A percentile compares a stretch with the other conserved stretches of the same genome.
Evolutionary conservation across 2,888 invertebrate genomes (phyloP).

Genomic region (Gortyna flavago): DNA sequence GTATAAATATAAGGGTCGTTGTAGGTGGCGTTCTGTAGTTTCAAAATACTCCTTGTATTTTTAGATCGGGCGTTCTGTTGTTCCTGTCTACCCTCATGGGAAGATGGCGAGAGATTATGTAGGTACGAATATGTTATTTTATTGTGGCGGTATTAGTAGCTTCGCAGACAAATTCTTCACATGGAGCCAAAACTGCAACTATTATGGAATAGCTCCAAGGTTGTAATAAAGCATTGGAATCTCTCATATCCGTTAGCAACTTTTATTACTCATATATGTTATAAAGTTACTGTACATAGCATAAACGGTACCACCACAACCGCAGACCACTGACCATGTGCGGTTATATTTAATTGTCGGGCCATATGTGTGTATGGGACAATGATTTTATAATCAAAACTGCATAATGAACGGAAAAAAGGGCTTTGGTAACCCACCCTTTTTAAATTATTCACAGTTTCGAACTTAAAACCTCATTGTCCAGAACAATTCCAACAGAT

Average conservation of each 20-base stretch:
- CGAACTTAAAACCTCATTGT: neutral
- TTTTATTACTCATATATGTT: slow-evolving; percentile 18
- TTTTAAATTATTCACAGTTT: neutral
- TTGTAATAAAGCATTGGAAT: slow-evolving; percentile 10
- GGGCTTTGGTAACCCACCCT: neutral
- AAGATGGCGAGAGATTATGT: neutral
- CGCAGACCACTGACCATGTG: slow-evolving; percentile 20
- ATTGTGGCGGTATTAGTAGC: neutral
- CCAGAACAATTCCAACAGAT: neutral
- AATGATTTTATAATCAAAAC: neutral
- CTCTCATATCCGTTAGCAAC: slow-evolving; percentile 17
- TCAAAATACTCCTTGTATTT: neutral
- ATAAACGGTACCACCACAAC: slow-evolving; percentile 1
- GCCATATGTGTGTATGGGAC: neutral
- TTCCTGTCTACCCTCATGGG: neutral
- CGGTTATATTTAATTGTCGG: slow-evolving; percentile 3
- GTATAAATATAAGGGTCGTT: no score
- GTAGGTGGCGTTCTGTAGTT: neutral
- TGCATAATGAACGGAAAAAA: neutral
- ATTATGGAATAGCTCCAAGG: neutral
- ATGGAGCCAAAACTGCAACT: neutral
- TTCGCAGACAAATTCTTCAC: neutral
- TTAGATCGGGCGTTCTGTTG: neutral
- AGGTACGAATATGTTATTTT: neutral
- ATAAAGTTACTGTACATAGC: neutral